Evolutionary conservation across 92 coral and sea anemone species (phyloP).

Genomic region (Epizoanthus fatuus): DNA sequence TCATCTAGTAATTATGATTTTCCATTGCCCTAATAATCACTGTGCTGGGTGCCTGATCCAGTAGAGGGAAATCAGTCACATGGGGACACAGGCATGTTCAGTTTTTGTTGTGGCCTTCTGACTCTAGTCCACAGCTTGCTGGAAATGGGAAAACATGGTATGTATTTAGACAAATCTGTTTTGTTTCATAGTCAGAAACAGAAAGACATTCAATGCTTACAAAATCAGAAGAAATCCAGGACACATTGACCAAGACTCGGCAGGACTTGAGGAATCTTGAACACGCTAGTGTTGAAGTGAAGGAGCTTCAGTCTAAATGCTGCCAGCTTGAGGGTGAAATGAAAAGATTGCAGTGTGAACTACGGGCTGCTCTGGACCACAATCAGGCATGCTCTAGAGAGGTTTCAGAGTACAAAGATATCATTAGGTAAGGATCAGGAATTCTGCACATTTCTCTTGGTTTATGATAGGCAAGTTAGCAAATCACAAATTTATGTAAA

Average conservation of each 20-base stretch:
- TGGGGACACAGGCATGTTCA: no score
- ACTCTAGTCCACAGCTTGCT: no score
- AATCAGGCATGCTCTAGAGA: slow-evolving; percentile 55
- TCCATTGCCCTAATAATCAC: no score
- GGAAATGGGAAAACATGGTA: neutral
- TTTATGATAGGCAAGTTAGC: neutral
- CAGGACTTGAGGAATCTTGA: slow-evolving; percentile 42
- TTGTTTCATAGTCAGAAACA: neutral
- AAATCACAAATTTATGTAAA: no score
- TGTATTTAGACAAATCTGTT: neutral
- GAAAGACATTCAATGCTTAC: slow-evolving; percentile 17
- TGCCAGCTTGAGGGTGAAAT: slow-evolving; percentile 46
- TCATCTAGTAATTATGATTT: no score
- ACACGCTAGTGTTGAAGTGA: slow-evolving; percentile 20
- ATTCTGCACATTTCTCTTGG: neutral
- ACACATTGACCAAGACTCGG: slow-evolving; percentile 14
- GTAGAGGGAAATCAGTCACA: no score
- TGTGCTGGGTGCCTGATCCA: no score
- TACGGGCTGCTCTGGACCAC: slow-evolving; percentile 43
- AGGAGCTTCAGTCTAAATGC: slow-evolving; percentile 58
- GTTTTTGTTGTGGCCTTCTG: no score
- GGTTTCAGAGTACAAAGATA: slow-evolving; percentile 56
- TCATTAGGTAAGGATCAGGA: slow-evolving; percentile 47
- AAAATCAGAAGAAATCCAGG: slow-evolving; percentile 24
- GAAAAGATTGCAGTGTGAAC: slow-evolving; percentile 45